Percentiles rank a stretch among this genome's conserved stretches.
These are phyloP conservation scores for Amphibalanus amphitrite DNA, from an alignment of 1,140 invertebrate genomes.

Conservation along the genomic window DNA sequence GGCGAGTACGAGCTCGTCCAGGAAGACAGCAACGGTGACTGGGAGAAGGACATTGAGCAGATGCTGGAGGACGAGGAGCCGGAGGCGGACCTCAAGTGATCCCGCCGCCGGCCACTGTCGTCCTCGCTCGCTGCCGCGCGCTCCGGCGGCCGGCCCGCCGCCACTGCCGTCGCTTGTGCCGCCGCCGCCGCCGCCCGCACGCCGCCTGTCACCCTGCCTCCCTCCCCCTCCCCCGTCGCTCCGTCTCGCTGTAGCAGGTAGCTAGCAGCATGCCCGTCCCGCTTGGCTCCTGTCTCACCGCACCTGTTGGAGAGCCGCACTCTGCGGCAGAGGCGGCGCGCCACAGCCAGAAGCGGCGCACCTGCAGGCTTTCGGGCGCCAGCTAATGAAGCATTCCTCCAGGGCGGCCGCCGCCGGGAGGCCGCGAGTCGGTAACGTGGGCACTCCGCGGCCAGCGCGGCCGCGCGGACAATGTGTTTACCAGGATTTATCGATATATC, in stretches of 20 bases:
- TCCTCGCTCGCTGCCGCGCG: neutral
- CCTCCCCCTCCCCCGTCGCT: neutral
- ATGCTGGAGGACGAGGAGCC: neutral
- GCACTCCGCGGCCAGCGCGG: too few species aligned
- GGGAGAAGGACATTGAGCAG: neutral
- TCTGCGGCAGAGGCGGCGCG: too few species aligned
- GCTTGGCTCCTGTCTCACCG: neutral
- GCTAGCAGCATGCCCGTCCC: neutral
- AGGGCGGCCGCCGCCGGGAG: too few species aligned
- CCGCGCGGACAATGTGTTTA: neutral
- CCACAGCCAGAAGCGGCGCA: too few species aligned
- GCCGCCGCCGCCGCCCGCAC: neutral
- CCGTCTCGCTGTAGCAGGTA: neutral
- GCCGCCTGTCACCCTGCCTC: too few species aligned
- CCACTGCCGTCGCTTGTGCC: neutral
- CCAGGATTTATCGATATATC: neutral
- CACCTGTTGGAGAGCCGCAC: too few species aligned
- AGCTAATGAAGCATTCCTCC: neutral
- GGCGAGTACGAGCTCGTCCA: slow-evolving; percentile 4
- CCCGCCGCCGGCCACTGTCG: too few species aligned
- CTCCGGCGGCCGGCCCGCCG: too few species aligned
- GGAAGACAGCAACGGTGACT: neutral
- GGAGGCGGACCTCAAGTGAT: neutral
- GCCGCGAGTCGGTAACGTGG: too few species aligned
- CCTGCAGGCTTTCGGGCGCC: too few species aligned